Evolutionary conservation across 2,797 vertebrate species (phyloP).

Genomic region (Danio tinwini): DNA sequence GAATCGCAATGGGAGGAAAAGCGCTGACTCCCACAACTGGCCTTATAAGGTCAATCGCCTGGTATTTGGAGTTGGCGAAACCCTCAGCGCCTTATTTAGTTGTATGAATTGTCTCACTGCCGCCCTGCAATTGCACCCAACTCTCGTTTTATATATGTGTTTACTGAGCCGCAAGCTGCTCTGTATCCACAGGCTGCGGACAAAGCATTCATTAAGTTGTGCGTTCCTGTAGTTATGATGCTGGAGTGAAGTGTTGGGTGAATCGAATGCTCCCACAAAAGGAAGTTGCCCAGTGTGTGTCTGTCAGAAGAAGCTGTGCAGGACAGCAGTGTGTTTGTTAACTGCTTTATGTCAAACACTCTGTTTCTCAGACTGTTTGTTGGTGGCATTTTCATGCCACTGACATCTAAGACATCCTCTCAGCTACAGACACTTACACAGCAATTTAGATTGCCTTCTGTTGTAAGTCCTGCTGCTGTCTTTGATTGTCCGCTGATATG

Average conservation of each 20-base stretch:
- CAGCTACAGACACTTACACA: neutral
- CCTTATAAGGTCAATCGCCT: slow-evolving; percentile 19
- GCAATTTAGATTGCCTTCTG: neutral
- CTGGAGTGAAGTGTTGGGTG: neutral
- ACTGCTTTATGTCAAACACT: neutral
- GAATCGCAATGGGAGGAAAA: slow-evolving; percentile 15
- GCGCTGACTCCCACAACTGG: neutral
- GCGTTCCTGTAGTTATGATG: slow-evolving; percentile 3
- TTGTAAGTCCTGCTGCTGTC: neutral
- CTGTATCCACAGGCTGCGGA: slow-evolving; percentile 16
- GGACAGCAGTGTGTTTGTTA: slow-evolving; percentile 16
- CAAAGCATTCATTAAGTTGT: slow-evolving; percentile 40
- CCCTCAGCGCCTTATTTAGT: slow-evolving; percentile 41
- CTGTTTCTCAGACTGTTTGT: neutral
- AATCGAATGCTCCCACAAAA: slow-evolving; percentile 13
- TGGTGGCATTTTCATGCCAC: neutral
- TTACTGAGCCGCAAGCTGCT: slow-evolving; percentile 20
- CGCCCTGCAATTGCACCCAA: neutral
- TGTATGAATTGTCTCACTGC: neutral
- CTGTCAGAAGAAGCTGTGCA: slow-evolving; percentile 11
- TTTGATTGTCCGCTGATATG: neutral
- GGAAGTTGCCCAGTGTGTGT: neutral
- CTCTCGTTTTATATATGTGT: slow-evolving; percentile 20
- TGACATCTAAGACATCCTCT: neutral
- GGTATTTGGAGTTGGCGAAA: neutral